These are phyloP conservation scores for Atopsyche davidsoni DNA, from an alignment of 1,140 invertebrate species.

Conservation along the genomic window DNA sequence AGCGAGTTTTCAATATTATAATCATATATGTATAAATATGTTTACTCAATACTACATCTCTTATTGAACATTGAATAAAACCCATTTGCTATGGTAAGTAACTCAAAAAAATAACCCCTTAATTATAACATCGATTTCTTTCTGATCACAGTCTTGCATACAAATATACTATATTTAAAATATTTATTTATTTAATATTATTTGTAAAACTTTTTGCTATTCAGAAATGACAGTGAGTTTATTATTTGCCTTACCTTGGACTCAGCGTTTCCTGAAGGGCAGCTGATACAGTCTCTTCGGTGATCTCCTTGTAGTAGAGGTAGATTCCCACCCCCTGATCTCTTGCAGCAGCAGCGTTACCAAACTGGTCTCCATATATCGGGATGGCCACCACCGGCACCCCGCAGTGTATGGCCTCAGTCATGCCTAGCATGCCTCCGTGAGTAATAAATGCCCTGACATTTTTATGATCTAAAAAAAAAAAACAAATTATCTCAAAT, in stretches of 20 bases:
- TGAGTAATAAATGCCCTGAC: constrained; percentile 56
- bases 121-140: too few relatives aligned
- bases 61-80: too few relatives aligned
- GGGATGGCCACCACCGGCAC: constrained; percentile 58
- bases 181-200: neutral
- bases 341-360: constrained; percentile 37
- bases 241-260: constrained; percentile 50
- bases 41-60: too few relatives aligned
- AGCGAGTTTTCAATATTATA: too few relatives aligned
- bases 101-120: too few relatives aligned
- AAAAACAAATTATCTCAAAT: constrained; percentile 12
- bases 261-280: constrained; percentile 50
- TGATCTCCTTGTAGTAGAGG: constrained; percentile 52
- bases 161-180: too few relatives aligned
- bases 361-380: constrained; percentile 51
- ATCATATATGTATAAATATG: too few relatives aligned
- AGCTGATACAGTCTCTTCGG: constrained; percentile 49
- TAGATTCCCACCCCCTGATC: constrained; percentile 45
- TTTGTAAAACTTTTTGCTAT: neutral
- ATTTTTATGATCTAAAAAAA: constrained; percentile 50
- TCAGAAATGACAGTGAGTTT: too few relatives aligned
- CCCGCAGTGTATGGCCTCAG: constrained; percentile 54
- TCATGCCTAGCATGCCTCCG: constrained; percentile 55
- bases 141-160: too few relatives aligned
- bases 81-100: too few relatives aligned